Evolutionary conservation across 2,888 invertebrate species (phyloP).

Genomic region (Seira musarum): DNA sequence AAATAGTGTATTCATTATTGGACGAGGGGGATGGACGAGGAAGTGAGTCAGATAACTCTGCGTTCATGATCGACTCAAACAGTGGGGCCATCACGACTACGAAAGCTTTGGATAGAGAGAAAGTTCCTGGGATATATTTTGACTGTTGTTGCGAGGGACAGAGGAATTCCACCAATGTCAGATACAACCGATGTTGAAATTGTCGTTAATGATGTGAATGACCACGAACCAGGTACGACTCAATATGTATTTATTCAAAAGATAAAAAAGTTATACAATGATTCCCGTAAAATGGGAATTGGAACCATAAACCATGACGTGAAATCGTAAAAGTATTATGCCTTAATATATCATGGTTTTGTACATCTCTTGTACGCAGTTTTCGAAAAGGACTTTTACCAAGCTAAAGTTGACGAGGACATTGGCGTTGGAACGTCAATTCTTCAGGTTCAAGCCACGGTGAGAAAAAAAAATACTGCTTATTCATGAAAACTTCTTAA

Average conservation of each 20-base stretch:
- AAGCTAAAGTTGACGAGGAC: slow-evolving; percentile 75
- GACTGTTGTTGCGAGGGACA: slow-evolving; percentile 75
- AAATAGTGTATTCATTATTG: slow-evolving; percentile 74
- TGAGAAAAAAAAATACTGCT: slow-evolving; percentile 40
- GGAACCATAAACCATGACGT: too few relatives aligned
- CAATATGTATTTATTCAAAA: too few relatives aligned
- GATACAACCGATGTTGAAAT: slow-evolving; percentile 98
- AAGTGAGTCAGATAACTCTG: slow-evolving; percentile 71
- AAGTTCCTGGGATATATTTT: slow-evolving; percentile 83
- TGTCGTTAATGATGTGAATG: slow-evolving; percentile 95
- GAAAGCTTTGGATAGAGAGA: slow-evolving; percentile 85
- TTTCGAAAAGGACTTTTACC: slow-evolving; percentile 71
- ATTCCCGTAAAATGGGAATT: too few relatives aligned
- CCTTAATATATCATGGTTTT: too few relatives aligned
- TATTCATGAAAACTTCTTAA: not conserved
- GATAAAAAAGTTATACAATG: too few relatives aligned
- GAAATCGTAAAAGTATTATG: too few relatives aligned
- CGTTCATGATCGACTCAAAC: slow-evolving; percentile 91
- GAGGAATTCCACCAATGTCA: slow-evolving; percentile 88
- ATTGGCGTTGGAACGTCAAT: slow-evolving; percentile 74
- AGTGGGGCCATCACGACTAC: slow-evolving; percentile 92
- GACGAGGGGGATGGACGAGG: slow-evolving; percentile 71
- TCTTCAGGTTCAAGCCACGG: slow-evolving; percentile 71
- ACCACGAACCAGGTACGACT: slow-evolving; percentile 79
- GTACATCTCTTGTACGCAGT: slow-evolving; percentile 23